Evolutionary conservation across 2,113 vertebrate species (phyloP).

Genomic region (Paedocypris sp.): DNA sequence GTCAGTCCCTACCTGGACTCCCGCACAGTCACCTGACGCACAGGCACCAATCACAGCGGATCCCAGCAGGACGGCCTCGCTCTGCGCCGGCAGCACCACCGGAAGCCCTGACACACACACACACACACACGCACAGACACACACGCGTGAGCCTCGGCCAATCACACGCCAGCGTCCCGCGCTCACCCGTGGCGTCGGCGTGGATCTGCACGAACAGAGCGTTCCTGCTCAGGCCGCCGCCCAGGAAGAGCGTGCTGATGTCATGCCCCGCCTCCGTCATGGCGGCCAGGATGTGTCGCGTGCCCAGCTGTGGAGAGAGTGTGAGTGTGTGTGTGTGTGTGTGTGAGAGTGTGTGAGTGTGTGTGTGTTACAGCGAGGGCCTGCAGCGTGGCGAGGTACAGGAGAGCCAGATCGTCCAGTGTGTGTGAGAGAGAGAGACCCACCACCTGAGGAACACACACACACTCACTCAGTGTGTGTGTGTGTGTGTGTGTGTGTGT

Average conservation of each 20-base stretch:
- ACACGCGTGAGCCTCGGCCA: not conserved
- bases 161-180: not conserved
- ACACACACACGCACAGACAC: not conserved
- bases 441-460: conserved; percentile 61
- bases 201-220: conserved; percentile 84
- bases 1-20: too few relatives aligned
- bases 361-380: conserved; percentile 77
- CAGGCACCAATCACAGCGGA: conserved; percentile 85
- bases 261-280: conserved; percentile 77
- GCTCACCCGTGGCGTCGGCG: conserved; percentile 77
- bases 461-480: not conserved
- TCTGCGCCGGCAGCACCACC: conserved; percentile 78
- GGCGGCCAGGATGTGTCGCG: conserved; percentile 78
- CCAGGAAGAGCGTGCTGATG: conserved; percentile 79
- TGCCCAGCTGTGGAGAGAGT: conserved; percentile 71
- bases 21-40: too few relatives aligned
- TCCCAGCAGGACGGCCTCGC: conserved; percentile 83
- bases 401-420: conserved; percentile 81
- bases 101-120: conserved; percentile 82
- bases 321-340: not conserved
- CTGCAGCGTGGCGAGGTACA: conserved; percentile 87
- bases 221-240: conserved; percentile 94
- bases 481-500: not conserved
- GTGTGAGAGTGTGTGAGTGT: not conserved
- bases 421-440: conserved; percentile 76